Evolutionary conservation across 92 coral and sea anemone genomes (phyloP).

Genomic region (Palythoa grandis): DNA sequence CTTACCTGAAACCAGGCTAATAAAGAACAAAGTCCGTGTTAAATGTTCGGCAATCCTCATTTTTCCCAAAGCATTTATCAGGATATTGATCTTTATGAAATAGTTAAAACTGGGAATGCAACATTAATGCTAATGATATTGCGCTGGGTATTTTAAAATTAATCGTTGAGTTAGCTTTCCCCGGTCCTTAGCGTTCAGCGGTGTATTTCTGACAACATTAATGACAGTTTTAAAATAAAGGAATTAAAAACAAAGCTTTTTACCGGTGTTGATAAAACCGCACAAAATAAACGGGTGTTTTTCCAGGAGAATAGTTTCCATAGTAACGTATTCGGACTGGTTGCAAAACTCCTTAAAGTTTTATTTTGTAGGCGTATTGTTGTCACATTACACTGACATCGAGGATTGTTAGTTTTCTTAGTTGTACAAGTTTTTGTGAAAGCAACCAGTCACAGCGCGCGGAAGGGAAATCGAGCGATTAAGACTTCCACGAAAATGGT

Average conservation of each 20-base stretch:
- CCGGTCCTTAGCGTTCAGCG: conserved; percentile 23
- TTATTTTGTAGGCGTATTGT: neutral
- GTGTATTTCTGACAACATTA: neutral
- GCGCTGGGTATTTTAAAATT: neutral
- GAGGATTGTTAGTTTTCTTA: too few relatives aligned
- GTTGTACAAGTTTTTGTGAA: neutral
- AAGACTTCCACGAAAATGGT: neutral
- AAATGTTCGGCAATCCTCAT: neutral
- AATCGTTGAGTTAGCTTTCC: neutral
- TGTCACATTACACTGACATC: neutral
- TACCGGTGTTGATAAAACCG: conserved; percentile 17
- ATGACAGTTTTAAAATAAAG: neutral
- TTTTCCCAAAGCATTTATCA: neutral
- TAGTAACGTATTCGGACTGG: conserved; percentile 20
- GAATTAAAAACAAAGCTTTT: conserved; percentile 30
- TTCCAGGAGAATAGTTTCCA: conserved; percentile 28
- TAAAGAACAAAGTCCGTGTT: neutral
- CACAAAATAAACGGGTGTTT: conserved; percentile 25
- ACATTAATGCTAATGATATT: neutral
- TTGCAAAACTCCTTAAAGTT: neutral
- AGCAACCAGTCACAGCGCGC: neutral
- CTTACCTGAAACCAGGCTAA: conserved; percentile 24
- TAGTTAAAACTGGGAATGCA: neutral
- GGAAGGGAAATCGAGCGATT: neutral
- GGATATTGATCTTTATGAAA: neutral